Percentiles rank a stretch among this genome's conserved stretches.
These are phyloP conservation scores for Cataglyphis albicans DNA, from an alignment of 2,888 invertebrate genomes.

Conservation along the genomic window DNA sequence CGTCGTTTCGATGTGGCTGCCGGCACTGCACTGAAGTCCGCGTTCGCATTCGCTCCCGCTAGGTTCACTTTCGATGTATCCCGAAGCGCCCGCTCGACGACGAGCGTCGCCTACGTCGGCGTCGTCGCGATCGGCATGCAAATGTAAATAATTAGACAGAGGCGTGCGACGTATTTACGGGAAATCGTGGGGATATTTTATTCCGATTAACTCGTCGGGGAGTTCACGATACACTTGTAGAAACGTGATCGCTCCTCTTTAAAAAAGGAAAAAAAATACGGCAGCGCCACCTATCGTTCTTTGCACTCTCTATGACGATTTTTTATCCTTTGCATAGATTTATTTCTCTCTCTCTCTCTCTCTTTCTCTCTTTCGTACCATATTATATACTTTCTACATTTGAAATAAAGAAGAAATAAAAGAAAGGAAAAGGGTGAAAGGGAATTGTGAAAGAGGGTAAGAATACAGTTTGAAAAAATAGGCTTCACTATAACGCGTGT, in stretches of 20 bases:
- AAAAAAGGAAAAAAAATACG: not conserved
- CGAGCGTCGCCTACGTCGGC: constrained; percentile 33
- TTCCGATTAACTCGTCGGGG: not conserved
- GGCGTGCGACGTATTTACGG: not conserved
- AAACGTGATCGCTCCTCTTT: not conserved
- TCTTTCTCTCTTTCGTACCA: too few relatives aligned
- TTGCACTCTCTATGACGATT: not conserved
- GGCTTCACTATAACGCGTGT: not conserved
- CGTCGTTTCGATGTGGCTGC: constrained; percentile 45
- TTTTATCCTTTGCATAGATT: not conserved
- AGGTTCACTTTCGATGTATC: constrained; percentile 19
- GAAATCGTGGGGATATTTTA: not conserved
- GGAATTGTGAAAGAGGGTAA: not conserved
- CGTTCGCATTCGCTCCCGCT: not conserved
- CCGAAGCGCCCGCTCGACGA: constrained; percentile 29
- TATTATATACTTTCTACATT: not conserved
- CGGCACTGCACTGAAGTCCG: constrained; percentile 38
- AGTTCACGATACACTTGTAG: not conserved
- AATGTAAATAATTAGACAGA: constrained; percentile 11
- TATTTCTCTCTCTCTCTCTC: not conserved
- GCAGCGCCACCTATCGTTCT: not conserved
- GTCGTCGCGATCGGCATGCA: not conserved
- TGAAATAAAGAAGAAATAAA: not conserved
- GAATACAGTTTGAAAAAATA: not conserved
- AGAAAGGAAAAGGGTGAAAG: not conserved